Base-by-base conservation (phyloP, 2,888 invertebrate species). In the Xestoiulus laeticollis region DNA sequence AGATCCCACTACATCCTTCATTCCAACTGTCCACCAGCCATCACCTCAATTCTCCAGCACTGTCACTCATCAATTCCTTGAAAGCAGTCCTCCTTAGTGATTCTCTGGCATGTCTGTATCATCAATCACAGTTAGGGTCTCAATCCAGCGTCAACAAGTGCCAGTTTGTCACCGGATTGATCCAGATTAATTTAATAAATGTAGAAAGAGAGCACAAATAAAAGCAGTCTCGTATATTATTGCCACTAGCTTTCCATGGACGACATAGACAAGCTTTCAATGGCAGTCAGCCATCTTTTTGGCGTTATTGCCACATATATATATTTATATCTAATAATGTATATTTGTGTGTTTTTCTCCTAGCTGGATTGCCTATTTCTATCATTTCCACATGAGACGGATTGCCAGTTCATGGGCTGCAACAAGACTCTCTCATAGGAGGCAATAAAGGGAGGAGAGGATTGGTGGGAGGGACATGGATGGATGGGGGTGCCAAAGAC, bases 381-480 rank as follows among this genome's bases (percentile, higher is more conserved):
- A 22, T 22, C 68, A 68, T 68, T 68, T 68, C 68, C 68, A 68
- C 68, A 68, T 68, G 48, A 48, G 48, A 48, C 48, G 48, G 16
- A 19, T 19, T 48, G 48, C 59, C 59, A 68, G 68, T 68, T 22
- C 26, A 22, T 68, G 68, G 22, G 68, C 59, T 43, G 48, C 14
- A 59, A 22, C 38, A 26, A 38, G 16, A 38, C 38, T 8, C 48
- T 85, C n/a, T 43, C n/a, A 43, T 19, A 22, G 59, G 59, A 48
- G 82, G 87, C 22, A 87, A 87, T 87, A 87, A 87, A 87, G 87
- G 32, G 43, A n/a, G 83, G 82, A 43, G 38, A 38, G 33, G 38
- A 85, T 19, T 68, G 78, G 78, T 16, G 85, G 78, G 85, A 87
- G 22, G 68, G 68, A 22, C 68, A 68, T 26, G 68, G 68, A 68